phyloP scores from a whole-genome alignment of 2,888 invertebrate genomes.

The Rugalucina vietnamica region DNA sequence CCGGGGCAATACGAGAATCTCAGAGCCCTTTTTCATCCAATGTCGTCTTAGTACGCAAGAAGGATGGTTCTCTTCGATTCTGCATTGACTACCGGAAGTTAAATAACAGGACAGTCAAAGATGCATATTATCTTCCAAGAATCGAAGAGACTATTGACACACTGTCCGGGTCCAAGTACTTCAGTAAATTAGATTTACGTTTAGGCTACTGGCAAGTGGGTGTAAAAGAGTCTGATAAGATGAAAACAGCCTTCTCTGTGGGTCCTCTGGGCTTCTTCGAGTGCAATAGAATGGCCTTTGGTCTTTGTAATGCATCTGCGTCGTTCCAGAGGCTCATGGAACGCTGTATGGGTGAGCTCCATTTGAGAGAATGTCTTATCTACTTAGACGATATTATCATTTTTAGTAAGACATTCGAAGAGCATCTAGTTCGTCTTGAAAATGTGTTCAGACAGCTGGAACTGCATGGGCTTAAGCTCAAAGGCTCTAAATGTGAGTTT shows the following conservation, averaged over 20 bases:
- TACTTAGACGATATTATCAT: constrained; percentile 34
- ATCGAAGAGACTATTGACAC: background rate
- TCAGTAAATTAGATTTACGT: constrained; percentile 29
- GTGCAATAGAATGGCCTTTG: constrained; percentile 50
- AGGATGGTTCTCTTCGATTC: background rate
- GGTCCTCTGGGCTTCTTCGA: constrained; percentile 39
- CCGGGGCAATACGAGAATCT: background rate
- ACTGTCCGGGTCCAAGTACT: background rate
- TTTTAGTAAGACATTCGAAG: constrained; percentile 25
- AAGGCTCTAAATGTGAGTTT: constrained; percentile 1
- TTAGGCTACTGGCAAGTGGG: constrained; percentile 53
- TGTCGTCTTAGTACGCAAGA: background rate
- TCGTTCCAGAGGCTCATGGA: constrained; percentile 46
- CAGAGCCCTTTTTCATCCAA: background rate
- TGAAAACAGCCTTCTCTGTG: constrained; percentile 39
- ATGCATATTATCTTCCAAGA: background rate
- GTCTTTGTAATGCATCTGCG: constrained; percentile 42
- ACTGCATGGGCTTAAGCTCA: background rate
- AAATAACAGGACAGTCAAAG: background rate
- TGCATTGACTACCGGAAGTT: background rate
- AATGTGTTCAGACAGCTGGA: background rate
- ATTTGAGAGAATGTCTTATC: constrained; percentile 43
- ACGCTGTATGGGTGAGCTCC: constrained; percentile 21
- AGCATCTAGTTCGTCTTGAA: background rate
- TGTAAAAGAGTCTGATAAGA: constrained; percentile 33